A percentile compares a stretch with the other conserved stretches of the same genome.
phyloP scores from a whole-genome alignment of 2,888 invertebrate genomes.

The Crocallis elinguaria region DNA sequence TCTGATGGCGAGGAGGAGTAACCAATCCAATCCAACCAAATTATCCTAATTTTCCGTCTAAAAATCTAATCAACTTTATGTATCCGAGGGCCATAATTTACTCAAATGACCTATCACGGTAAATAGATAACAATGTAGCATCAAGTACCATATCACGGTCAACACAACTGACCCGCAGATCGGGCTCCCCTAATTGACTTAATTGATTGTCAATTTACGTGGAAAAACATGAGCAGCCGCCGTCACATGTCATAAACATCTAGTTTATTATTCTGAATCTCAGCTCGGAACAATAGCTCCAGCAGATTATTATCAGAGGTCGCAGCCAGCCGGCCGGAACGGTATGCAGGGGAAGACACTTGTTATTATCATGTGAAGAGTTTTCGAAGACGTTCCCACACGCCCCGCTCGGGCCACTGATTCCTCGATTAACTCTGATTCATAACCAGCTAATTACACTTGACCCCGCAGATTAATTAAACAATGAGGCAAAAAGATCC shows the following conservation, averaged over 20 bases:
- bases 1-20: too few relatives aligned
- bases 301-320: slow-evolving; percentile 81
- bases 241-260: slow-evolving; percentile 59
- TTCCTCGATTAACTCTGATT: slow-evolving; percentile 79
- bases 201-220: slow-evolving; percentile 42
- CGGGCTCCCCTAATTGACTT: slow-evolving; percentile 44
- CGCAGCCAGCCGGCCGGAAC: slow-evolving; percentile 74
- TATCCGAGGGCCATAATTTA: too few relatives aligned
- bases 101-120: too few relatives aligned
- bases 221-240: slow-evolving; percentile 9
- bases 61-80: too few relatives aligned
- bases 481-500: slow-evolving; percentile 59
- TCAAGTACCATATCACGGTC: too few relatives aligned
- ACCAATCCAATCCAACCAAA: too few relatives aligned
- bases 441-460: slow-evolving; percentile 79
- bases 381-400: slow-evolving; percentile 82
- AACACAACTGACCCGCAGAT: background rate
- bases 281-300: slow-evolving; percentile 77
- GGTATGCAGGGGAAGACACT: slow-evolving; percentile 75
- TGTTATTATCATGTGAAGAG: slow-evolving; percentile 82
- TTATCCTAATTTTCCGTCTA: too few relatives aligned
- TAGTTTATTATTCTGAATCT: slow-evolving; percentile 68
- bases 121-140: too few relatives aligned
- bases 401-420: slow-evolving; percentile 65
- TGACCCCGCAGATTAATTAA: slow-evolving; percentile 68